These are phyloP conservation scores for Desmophyllum pertusum DNA, from an alignment of 92 coral and sea anemone species.

Conservation along the genomic window DNA sequence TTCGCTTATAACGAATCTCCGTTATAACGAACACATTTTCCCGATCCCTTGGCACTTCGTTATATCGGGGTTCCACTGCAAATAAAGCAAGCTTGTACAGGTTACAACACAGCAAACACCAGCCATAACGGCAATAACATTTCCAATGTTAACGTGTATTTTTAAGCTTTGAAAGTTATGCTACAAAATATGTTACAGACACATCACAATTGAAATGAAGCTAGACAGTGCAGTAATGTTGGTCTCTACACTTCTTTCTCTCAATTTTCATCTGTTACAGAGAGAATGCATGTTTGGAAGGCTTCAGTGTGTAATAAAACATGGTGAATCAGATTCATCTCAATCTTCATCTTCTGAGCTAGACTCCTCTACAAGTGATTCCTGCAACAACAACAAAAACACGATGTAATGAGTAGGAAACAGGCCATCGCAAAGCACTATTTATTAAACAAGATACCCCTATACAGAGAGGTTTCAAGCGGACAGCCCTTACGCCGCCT, in stretches of 20 bases:
- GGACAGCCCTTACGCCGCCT: too few relatives aligned
- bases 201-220: background rate
- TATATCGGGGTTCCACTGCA: too few relatives aligned
- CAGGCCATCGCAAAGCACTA: too few relatives aligned
- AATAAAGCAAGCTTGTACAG: too few relatives aligned
- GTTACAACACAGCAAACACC: too few relatives aligned
- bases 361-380: slow-evolving; percentile 84
- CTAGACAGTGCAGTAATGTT: background rate
- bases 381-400: slow-evolving; percentile 61
- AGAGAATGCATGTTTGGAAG: background rate
- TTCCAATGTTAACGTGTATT: background rate
- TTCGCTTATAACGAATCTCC: too few relatives aligned
- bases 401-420: too few relatives aligned
- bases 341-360: slow-evolving; percentile 87
- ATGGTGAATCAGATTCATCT: background rate
- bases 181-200: slow-evolving; percentile 27
- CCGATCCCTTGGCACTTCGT: too few relatives aligned
- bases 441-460: too few relatives aligned
- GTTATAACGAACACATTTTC: too few relatives aligned
- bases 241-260: background rate
- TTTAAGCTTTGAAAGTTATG: background rate
- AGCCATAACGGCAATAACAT: background rate
- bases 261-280: background rate
- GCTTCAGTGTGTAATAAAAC: background rate
- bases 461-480: too few relatives aligned